Base-by-base conservation (phyloP, 2,797 vertebrate species). In the Eidolon dupreanum region DNA sequence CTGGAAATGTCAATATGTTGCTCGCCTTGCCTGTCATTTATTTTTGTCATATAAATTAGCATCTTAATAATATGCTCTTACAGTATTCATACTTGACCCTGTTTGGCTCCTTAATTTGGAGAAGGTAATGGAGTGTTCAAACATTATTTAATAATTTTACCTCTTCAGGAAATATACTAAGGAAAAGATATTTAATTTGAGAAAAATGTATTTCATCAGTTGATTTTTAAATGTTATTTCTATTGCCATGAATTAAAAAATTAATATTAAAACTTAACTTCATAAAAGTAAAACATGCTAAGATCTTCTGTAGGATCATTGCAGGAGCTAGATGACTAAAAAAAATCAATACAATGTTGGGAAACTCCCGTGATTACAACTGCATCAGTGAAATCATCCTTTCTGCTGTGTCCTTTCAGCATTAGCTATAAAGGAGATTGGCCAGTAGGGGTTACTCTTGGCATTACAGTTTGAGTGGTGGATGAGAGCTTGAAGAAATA, bases 401-500 rank as follows among this genome's bases (percentile, higher is more conserved):
- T 82, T n/a, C 1, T 86, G 7, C 0, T 28, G 8, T 28, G 36
- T 77, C 24, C 68, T 36, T 73, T 74, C 3, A 51, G 43, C 17
- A 85, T 81, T 57, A 82, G 59, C 70, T 41, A 73, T 65, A 70
- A 65, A 73, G 22, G 28, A 75, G 31, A 75, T 53, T 89, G 87
- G 28, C 81, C 68, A 97, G 94, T 22, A 97, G 85, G 65, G 53
- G 86, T 78, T 91, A 79, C 91, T 93, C 31, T 90, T 88, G 61
- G 41, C 74, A 74, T 96, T 91, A 19, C 49, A 43, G 73, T 85
- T 9, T 81, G 36, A 73, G 3, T 46, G 46, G 55, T 77, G 31
- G 13, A 43, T 43, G 66, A 17, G 19, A n/a, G 10, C 74, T 51
- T 81, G 16, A 89, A 75, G 46, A 65, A 75, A 81, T 70, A 51